phyloP scores from a whole-genome alignment of 2,113 vertebrate genomes.

The Microcebus tavaratra region DNA sequence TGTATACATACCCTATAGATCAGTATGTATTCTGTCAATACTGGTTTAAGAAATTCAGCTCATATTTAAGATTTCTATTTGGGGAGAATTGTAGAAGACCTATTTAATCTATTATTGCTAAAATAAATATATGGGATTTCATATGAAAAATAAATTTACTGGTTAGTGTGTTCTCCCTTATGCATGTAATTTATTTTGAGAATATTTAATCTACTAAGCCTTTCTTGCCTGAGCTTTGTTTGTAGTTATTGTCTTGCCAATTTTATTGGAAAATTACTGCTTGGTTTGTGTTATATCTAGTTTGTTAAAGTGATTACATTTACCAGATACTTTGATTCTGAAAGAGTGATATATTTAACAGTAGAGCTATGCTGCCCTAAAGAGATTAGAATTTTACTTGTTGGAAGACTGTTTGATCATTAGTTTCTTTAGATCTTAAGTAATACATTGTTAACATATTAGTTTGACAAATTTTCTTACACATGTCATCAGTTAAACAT shows the following conservation, averaged over 20 bases:
- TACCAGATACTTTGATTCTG: not conserved
- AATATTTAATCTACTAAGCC: not conserved
- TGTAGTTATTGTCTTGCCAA: not conserved
- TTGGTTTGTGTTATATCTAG: not conserved
- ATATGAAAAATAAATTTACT: not conserved
- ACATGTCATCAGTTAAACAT: not conserved
- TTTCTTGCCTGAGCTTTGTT: not conserved
- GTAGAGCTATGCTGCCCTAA: not conserved
- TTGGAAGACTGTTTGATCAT: not conserved
- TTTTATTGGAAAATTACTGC: not conserved
- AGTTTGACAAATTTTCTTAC: not conserved
- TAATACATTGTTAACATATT: not conserved
- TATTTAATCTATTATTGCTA: not conserved
- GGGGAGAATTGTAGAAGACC: not conserved
- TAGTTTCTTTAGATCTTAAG: not conserved
- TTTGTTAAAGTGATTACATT: slow-evolving; percentile 23
- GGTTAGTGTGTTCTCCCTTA: not conserved
- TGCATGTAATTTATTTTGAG: not conserved
- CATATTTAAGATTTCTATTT: slow-evolving; percentile 30
- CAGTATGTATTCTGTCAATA: not conserved
- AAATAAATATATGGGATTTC: not conserved
- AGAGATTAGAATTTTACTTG: not conserved
- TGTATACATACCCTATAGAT: not conserved
- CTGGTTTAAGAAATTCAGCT: slow-evolving; percentile 7
- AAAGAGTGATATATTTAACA: not conserved